These are phyloP conservation scores for Sesia bembeciformis DNA, from an alignment of 2,888 invertebrate species.

Conservation along the genomic window DNA sequence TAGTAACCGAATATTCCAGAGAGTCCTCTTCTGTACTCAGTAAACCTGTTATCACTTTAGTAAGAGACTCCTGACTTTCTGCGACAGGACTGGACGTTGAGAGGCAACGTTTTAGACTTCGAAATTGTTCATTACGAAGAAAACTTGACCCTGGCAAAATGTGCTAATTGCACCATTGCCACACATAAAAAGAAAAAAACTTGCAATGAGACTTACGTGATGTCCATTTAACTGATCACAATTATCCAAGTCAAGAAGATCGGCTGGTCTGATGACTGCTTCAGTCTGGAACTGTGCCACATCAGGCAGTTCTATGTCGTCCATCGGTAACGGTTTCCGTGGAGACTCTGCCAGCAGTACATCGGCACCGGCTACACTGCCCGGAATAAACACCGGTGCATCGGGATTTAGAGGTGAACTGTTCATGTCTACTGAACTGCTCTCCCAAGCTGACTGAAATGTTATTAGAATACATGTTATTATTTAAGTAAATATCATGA, in stretches of 20 bases:
- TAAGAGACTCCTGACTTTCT: too few relatives aligned
- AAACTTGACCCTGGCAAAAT: too few relatives aligned
- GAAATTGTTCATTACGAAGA: too few relatives aligned
- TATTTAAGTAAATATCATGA: background rate
- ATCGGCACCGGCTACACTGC: conserved; percentile 63
- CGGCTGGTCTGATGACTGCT: conserved; percentile 77
- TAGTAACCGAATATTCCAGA: too few relatives aligned
- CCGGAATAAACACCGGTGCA: conserved; percentile 89
- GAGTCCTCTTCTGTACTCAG: too few relatives aligned
- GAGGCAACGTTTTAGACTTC: too few relatives aligned
- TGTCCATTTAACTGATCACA: conserved; percentile 73
- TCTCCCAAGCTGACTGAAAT: conserved; percentile 66
- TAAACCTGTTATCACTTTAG: background rate
- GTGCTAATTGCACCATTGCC: too few relatives aligned
- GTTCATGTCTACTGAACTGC: conserved; percentile 76
- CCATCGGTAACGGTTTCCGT: conserved; percentile 78
- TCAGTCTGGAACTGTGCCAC: conserved; percentile 78
- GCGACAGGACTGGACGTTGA: background rate
- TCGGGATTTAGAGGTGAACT: conserved; percentile 89
- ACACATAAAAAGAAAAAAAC: background rate
- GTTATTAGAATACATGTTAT: background rate
- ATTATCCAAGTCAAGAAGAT: conserved; percentile 66
- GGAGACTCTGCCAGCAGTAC: conserved; percentile 81
- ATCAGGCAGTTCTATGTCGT: conserved; percentile 76
- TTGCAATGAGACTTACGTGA: conserved; percentile 42